A percentile compares a stretch with the other conserved stretches of the same genome.
Evolutionary conservation across 2,113 vertebrate species (phyloP).

Genomic region (Apteryx owenii): DNA sequence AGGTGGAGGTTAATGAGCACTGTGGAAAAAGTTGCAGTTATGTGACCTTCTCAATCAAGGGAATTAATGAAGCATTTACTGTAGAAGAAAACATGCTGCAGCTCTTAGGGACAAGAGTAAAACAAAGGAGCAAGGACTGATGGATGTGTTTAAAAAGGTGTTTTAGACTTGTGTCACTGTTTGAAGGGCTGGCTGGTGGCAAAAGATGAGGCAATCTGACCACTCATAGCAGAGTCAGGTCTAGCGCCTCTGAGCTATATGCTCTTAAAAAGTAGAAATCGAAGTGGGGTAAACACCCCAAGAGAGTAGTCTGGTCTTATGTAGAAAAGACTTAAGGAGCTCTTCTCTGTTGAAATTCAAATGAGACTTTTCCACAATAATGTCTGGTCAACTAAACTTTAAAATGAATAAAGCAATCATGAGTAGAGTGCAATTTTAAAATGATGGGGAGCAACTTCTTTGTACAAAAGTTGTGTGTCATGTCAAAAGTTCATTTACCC

Average conservation of each 20-base stretch:
- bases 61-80: not conserved
- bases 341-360: not conserved
- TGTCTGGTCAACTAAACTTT: not conserved
- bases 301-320: not conserved
- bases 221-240: not conserved
- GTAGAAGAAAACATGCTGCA: conserved; percentile 24
- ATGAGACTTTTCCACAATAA: not conserved
- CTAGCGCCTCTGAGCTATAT: not conserved
- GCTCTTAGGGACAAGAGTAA: conserved; percentile 20
- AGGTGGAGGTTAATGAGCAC: conserved; percentile 26
- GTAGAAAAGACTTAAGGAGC: not conserved
- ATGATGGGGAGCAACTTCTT: not conserved
- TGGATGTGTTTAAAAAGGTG: not conserved
- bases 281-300: not conserved
- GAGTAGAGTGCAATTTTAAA: not conserved
- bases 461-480: conserved; percentile 10
- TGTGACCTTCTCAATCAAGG: conserved; percentile 6
- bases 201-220: not conserved
- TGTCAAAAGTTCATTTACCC: conserved; percentile 44
- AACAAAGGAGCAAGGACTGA: not conserved
- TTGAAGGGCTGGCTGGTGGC: not conserved
- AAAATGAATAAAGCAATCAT: not conserved
- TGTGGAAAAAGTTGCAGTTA: conserved; percentile 1
- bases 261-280: not conserved
- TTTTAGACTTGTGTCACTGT: not conserved